Evolutionary conservation across 2,113 vertebrate genomes (phyloP), one percentile per base, ranked within the genome.

Genomic region (Prolemur simus): DNA sequence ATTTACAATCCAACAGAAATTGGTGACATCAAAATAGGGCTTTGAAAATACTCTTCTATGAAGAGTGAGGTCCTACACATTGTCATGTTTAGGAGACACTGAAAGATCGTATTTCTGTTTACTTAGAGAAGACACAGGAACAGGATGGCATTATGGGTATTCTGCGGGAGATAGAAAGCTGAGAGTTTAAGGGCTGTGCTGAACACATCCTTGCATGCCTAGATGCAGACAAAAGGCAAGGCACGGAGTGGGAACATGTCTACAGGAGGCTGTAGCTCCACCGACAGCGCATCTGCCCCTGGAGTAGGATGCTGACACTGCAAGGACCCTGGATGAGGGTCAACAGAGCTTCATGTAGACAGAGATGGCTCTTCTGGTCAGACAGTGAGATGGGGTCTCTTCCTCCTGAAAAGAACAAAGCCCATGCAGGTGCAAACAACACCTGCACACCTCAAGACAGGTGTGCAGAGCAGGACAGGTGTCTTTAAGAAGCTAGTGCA

Each of bases 271-370:
- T 8, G 1, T 8, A 12, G n/a, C 10, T 3, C 11, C 17, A 21
- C 25, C 1, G 23, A 21, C 0, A 13, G 20, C 2, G 0, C 11
- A 3, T 3, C 2, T 29, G 32, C 0, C 9, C 11, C 45, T 21
- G 0, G 5, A 34, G 21, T 1, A 39, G 13, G 3, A 37, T 4
- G 21, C 45, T 80, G 25, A 18, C 27, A 17, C 27, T 63, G 8
- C 9, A 8, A 1, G 0, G 45, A 39, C 23, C 17, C 29, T 1
- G 15, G 21, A 17, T 14, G 27, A 7, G 3, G 9, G 17, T 39
- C 20, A 17, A 1, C 11, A 3, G 42, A 8, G 18, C 21, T 17
- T 71, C 18, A 2, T 8, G 17, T 3, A 29, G 27, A 56, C 7
- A 5, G 5, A 56, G 25, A 69, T 23, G 32, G 32, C 4, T n/a